Evolutionary conservation across 2,888 invertebrate species (phyloP).

Genomic region (Thymelicus sylvestris): DNA sequence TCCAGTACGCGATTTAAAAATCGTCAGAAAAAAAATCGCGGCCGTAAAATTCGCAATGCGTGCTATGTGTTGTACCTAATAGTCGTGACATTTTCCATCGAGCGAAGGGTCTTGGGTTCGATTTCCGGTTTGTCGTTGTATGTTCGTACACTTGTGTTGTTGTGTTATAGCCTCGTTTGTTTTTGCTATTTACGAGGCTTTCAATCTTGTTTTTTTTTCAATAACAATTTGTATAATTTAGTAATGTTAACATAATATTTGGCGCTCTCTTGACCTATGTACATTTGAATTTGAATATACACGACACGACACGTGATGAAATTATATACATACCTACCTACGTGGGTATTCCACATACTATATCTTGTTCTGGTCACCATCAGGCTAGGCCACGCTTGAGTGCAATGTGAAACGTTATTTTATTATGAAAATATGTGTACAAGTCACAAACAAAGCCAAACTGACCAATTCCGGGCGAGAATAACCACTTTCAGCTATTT

Average conservation of each 20-base stretch:
- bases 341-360: no score
- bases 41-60: no score
- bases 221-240: not conserved
- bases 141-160: no score
- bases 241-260: not conserved
- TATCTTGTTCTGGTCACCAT: not conserved
- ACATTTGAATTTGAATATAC: not conserved
- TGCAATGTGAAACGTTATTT: slow-evolving; percentile 2
- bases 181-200: no score
- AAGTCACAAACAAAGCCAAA: not conserved
- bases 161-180: no score
- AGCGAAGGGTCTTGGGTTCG: no score
- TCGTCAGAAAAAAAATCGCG: no score
- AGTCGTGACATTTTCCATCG: no score
- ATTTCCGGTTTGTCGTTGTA: no score
- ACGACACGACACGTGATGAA: not conserved
- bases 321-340: no score
- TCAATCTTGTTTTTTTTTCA: not conserved
- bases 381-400: not conserved
- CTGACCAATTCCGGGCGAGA: not conserved
- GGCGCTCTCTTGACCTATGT: slow-evolving; percentile 1
- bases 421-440: not conserved
- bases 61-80: no score
- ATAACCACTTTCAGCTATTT: not conserved
- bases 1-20: no score